A percentile compares a stretch with the other conserved stretches of the same genome.
These are phyloP conservation scores for Pseudochirops cupreus DNA, from an alignment of 2,797 vertebrate genomes.

Conservation along the genomic window DNA sequence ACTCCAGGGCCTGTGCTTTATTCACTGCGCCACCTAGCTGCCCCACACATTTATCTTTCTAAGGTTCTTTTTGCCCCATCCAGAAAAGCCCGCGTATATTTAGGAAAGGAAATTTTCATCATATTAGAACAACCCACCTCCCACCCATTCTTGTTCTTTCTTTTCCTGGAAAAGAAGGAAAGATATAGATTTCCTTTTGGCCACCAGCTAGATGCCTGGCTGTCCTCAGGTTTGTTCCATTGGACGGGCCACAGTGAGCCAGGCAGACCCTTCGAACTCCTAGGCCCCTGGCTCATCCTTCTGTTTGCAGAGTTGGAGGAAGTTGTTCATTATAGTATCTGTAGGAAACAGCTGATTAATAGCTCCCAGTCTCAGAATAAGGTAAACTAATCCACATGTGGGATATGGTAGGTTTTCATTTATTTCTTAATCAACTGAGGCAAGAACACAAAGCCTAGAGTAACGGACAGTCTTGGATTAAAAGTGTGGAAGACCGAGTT, in stretches of 20 bases:
- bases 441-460: background rate
- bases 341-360: background rate
- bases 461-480: background rate
- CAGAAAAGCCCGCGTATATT: constrained; percentile 11
- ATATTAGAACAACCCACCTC: background rate
- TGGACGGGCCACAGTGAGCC: background rate
- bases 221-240: background rate
- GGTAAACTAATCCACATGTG: background rate
- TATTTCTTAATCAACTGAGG: background rate
- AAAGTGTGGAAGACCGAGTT: constrained; percentile 31
- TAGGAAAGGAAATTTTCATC: background rate
- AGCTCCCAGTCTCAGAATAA: background rate
- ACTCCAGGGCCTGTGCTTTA: too few species aligned
- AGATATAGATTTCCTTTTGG: background rate
- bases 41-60: background rate
- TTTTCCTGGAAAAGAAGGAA: background rate
- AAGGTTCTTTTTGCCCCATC: background rate
- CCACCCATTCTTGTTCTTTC: background rate
- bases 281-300: background rate
- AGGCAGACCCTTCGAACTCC: background rate
- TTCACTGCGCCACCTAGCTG: too few species aligned
- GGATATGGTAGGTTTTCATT: background rate
- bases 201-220: background rate
- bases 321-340: background rate
- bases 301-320: background rate